Base-by-base conservation (phyloP, 2,888 invertebrate species). In the Epistrophe eligans region DNA sequence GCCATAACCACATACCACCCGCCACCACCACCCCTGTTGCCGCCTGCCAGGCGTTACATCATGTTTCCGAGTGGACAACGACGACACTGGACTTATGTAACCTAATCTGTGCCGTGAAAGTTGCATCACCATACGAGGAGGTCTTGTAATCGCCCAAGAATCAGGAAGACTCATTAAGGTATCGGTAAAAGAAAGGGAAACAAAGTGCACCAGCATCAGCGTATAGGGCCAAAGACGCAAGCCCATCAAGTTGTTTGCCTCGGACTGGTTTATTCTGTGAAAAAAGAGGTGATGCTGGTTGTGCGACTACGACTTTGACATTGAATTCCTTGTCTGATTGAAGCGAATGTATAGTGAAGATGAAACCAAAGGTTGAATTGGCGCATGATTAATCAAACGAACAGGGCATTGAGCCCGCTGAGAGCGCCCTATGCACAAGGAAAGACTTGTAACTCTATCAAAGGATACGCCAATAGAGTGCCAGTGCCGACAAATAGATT, bases 241-340 rank as follows among this genome's bases (percentile, higher is more conserved):
- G 24, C 19, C 40, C 67, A n/a, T n/a, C n/a, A 73, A 52, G 48
- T 17, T 62, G 45, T 55, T 38, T 28, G 0, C 43, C 45, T 67
- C 32, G 2, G 77, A 74, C 82, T 77, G 85, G 85, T 82, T 85
- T 70, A 32, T 17, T 24, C 50, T 32, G 60, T 19, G 79, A 28
- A 45, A 48, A 40, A 58, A 57, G 38, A 58, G 28, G 74, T 72
- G 66, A 9, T 60, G 60, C 32, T 28, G 74, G 76, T 71, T 48
- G 35, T 87, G 83, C 60, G 87, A 87, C 87, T 87, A 79, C 60
- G 87, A 87, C 87, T 83, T 87, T 87, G 87, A 87, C 87, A 87
- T 87, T 87, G 87, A 87, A 87, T 87, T 83, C 43, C 83, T 87
- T 87, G 79, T 83, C 87, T 87, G 87, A 87, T 87, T 87, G 79